Evolutionary conservation across 2,888 invertebrate species (phyloP).

Genomic region (Drosophila neonasuta): DNA sequence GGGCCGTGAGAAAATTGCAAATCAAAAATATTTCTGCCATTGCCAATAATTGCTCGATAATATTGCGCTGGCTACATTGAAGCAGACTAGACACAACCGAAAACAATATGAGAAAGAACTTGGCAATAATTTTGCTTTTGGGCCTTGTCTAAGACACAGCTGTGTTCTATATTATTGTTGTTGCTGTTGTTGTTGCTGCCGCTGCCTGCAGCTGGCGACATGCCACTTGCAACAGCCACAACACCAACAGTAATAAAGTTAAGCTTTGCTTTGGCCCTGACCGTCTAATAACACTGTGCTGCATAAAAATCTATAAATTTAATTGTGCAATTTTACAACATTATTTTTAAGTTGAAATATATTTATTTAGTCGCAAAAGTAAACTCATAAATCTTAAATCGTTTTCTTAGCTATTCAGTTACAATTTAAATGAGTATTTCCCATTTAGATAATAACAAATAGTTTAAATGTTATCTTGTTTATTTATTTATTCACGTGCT

Average conservation of each 20-base stretch:
- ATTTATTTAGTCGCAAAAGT: not conserved
- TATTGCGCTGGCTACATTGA: constrained; percentile 38
- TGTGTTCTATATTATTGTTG: constrained; percentile 70
- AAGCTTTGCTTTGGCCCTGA: constrained; percentile 62
- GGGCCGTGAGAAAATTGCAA: constrained; percentile 73
- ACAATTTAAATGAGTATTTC: not conserved
- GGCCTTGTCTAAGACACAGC: constrained; percentile 55
- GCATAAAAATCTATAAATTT: constrained; percentile 23
- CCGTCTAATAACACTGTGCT: constrained; percentile 47
- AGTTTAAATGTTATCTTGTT: not conserved
- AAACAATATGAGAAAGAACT: constrained; percentile 51
- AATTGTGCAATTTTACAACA: not conserved
- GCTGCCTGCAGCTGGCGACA: constrained; percentile 50
- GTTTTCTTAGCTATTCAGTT: not conserved
- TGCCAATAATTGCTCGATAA: constrained; percentile 69
- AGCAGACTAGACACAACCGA: constrained; percentile 27
- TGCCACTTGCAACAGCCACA: constrained; percentile 65
- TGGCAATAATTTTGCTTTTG: constrained; percentile 56
- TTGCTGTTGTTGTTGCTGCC: constrained; percentile 30
- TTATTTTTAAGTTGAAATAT: not conserved
- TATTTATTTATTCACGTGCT: constrained; percentile 5
- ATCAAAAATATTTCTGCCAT: constrained; percentile 68
- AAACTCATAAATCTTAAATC: not conserved
- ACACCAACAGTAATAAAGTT: constrained; percentile 46
- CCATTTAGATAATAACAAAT: no score